Percentiles rank a stretch among this genome's conserved stretches.
These are phyloP conservation scores for Drosophila falleni DNA, from an alignment of 2,888 invertebrate species.

Conservation along the genomic window DNA sequence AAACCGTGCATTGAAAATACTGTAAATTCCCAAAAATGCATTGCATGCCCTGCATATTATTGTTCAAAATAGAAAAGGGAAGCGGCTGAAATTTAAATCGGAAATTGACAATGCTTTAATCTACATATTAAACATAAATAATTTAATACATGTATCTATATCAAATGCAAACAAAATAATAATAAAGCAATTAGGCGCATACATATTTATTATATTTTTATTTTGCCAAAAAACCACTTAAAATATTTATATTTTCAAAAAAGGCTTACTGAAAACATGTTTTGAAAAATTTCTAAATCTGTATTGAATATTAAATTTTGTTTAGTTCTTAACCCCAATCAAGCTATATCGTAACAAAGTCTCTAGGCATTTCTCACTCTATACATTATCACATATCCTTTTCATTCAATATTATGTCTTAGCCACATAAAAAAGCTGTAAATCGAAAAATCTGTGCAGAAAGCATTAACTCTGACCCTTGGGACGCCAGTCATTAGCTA, in stretches of 20 bases:
- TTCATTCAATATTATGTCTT: constrained; percentile 1
- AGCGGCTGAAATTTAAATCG: constrained; percentile 5
- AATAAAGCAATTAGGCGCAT: neutral
- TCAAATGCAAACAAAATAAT: neutral
- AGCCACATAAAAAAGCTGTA: constrained; percentile 16
- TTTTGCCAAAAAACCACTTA: neutral
- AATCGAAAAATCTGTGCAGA: constrained; percentile 40
- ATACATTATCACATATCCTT: neutral
- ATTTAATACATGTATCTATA: neutral
- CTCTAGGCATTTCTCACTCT: neutral
- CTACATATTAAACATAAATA: neutral
- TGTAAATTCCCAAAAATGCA: constrained; percentile 60
- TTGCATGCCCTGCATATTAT: constrained; percentile 57
- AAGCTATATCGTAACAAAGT: too few relatives aligned
- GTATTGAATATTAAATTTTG: too few relatives aligned
- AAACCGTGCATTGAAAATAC: constrained; percentile 48
- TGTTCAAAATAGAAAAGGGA: constrained; percentile 35
- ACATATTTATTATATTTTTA: too few relatives aligned
- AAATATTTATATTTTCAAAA: too few relatives aligned
- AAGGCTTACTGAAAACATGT: too few relatives aligned
- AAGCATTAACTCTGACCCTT: constrained; percentile 10
- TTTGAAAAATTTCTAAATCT: too few relatives aligned
- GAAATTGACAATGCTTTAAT: constrained; percentile 13
- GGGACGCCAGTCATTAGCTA: constrained; percentile 31
- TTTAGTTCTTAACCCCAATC: too few relatives aligned